These are phyloP conservation scores for Sceliomorpha sp. DNA, from an alignment of 2,888 invertebrate genomes.

Conservation along the genomic window DNA sequence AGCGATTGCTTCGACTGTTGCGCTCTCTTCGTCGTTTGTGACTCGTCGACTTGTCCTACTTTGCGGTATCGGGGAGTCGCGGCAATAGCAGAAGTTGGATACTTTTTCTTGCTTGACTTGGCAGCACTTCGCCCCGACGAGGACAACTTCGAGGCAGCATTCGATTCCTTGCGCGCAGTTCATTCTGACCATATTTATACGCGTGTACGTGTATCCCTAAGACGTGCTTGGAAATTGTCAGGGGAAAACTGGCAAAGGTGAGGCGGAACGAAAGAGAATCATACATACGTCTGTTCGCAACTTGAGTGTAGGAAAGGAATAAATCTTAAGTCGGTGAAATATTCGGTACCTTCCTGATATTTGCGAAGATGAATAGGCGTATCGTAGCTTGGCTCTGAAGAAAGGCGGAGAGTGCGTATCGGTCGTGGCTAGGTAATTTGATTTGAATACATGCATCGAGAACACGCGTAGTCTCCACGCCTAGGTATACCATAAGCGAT, in stretches of 20 bases:
- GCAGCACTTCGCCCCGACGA: slow-evolving; percentile 13
- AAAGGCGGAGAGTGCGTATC: background rate
- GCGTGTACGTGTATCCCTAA: background rate
- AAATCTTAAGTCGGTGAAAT: too few species aligned
- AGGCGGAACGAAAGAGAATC: too few species aligned
- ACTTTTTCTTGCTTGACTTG: slow-evolving; percentile 19
- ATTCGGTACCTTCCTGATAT: too few species aligned
- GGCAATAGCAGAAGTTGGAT: slow-evolving; percentile 21
- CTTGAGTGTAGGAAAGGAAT: too few species aligned
- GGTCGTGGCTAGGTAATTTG: slow-evolving; percentile 21
- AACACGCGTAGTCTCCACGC: slow-evolving; percentile 25
- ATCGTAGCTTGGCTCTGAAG: background rate
- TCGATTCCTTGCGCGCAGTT: slow-evolving; percentile 13
- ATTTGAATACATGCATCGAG: slow-evolving; percentile 34
- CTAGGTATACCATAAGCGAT: slow-evolving; percentile 24
- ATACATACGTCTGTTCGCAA: too few species aligned
- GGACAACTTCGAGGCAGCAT: slow-evolving; percentile 1
- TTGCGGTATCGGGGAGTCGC: background rate
- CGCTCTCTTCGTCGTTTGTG: background rate
- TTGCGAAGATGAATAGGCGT: too few species aligned
- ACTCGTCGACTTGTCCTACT: background rate
- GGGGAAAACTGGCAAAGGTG: too few species aligned
- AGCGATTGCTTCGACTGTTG: slow-evolving; percentile 9
- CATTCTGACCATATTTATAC: slow-evolving; percentile 2
- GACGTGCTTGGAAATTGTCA: background rate